Evolutionary conservation across 2,113 vertebrate species (phyloP).

Genomic region (Boulengeromyrus knoepffleri): DNA sequence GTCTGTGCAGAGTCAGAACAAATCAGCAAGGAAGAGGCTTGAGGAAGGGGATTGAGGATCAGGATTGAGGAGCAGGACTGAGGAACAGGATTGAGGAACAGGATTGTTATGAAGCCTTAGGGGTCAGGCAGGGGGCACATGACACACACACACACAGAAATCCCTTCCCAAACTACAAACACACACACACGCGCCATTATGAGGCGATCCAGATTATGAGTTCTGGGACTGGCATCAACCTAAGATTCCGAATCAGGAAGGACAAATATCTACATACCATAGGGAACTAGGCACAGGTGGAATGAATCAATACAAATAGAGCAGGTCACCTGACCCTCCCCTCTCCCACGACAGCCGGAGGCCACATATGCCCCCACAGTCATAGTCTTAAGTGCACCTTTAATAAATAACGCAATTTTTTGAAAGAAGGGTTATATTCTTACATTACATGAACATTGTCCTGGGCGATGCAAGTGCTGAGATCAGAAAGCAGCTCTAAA

Average conservation of each 20-base stretch:
- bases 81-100: not conserved
- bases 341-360: not conserved
- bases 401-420: not conserved
- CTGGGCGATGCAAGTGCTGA: not conserved
- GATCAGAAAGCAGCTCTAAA: not conserved
- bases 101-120: not conserved
- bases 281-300: not conserved
- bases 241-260: not conserved
- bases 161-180: not conserved
- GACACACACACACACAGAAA: not conserved
- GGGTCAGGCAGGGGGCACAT: not conserved
- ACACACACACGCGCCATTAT: not conserved
- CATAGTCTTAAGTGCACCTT: not conserved
- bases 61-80: not conserved
- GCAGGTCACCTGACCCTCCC: not conserved
- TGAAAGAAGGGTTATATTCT: not conserved
- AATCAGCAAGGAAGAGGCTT: not conserved
- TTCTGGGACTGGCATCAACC: not conserved
- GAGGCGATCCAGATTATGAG: not conserved
- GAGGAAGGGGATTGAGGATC: not conserved
- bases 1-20: not conserved
- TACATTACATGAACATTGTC: not conserved
- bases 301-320: not conserved
- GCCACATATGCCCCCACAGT: not conserved
- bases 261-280: not conserved